phyloP scores from a whole-genome alignment of 2,797 vertebrate genomes.

The Etheostoma perlongum region DNA sequence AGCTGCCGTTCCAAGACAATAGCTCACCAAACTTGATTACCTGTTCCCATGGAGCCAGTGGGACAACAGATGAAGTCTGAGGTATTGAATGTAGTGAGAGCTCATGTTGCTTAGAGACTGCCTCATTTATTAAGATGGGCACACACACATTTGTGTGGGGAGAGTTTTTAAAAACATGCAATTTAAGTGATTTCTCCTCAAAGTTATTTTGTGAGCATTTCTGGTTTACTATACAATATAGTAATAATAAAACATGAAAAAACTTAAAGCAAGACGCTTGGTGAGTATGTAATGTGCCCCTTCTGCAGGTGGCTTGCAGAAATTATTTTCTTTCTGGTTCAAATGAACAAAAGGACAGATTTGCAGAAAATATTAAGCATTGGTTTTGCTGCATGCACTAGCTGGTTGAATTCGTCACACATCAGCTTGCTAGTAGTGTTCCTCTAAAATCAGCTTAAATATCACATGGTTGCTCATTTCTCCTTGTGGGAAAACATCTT shows the following conservation, averaged over 20 bases:
- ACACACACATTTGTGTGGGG: slow-evolving; percentile 2
- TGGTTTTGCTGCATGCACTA: not conserved
- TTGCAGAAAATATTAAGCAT: slow-evolving; percentile 21
- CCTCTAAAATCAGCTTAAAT: slow-evolving; percentile 10
- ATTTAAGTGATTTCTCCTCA: slow-evolving; percentile 37
- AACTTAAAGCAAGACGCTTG: slow-evolving; percentile 6
- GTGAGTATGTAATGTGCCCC: not conserved
- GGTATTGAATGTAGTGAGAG: slow-evolving; percentile 45
- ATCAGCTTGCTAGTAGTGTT: not conserved
- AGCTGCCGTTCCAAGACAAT: slow-evolving; percentile 73
- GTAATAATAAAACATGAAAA: not conserved
- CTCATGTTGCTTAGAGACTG: slow-evolving; percentile 64
- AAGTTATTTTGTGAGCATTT: slow-evolving; percentile 22
- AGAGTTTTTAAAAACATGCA: slow-evolving; percentile 44
- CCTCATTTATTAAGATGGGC: slow-evolving; percentile 46
- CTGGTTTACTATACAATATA: not conserved
- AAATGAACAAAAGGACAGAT: slow-evolving; percentile 22
- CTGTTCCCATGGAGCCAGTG: slow-evolving; percentile 70
- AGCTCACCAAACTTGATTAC: slow-evolving; percentile 78
- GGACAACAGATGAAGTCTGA: slow-evolving; percentile 75
- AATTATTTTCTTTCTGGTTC: not conserved
- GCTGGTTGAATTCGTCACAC: slow-evolving; percentile 10
- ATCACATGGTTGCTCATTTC: not conserved
- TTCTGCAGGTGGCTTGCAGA: slow-evolving; percentile 6
- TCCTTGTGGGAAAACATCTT: slow-evolving; percentile 1